Evolutionary conservation across 2,797 vertebrate species (phyloP), one percentile per base, ranked within the genome.

Genomic region (Acomys russatus): DNA sequence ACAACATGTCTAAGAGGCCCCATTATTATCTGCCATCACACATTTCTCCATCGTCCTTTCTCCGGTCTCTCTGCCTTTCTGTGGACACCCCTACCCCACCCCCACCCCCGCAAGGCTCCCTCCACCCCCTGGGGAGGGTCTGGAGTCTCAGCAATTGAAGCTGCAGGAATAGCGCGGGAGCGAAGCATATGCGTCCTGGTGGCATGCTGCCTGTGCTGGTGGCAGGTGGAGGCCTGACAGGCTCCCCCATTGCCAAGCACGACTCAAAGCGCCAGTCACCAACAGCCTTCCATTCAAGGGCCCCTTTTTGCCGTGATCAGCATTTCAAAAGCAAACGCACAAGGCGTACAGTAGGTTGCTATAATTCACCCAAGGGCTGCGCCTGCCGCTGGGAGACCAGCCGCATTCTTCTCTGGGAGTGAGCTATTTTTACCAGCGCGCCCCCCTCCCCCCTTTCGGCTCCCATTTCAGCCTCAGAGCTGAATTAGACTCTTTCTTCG

Each of bases 401-500:
- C 1, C 0, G 8, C 92, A 95, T 98, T 98, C 96, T 97, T 97
- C 94, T 87, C 90, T 96, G 87, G 18, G 68, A 88, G 94, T 25
- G 92, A 96, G 97, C 97, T 97, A 95, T 97, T 97, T 97, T 94
- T 97, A 96, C 94, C 70, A 73, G n/a, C 2, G 25, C 44, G 44
- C 30, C 56, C 82, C 82, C 90, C 80, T 68, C 88, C 91, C 88
- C 93, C 94, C 94, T 44, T 44, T 44, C 97, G 93, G 97, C 95
- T 97, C 97, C 89, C 92, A 89, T 93, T 94, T 97, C 94, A 96
- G 96, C 90, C 93, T 77, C 59, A 94, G 97, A 28, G 61, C 94
- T 88, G 96, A 98, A 98, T 98, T 97, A 98, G 97, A 96, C 95
- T 96, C 94, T 97, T 93, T 97, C 97, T 97, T 96, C 88, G 12